Evolutionary conservation across 2,113 vertebrate species (phyloP).

Genomic region (Procapra przewalskii): DNA sequence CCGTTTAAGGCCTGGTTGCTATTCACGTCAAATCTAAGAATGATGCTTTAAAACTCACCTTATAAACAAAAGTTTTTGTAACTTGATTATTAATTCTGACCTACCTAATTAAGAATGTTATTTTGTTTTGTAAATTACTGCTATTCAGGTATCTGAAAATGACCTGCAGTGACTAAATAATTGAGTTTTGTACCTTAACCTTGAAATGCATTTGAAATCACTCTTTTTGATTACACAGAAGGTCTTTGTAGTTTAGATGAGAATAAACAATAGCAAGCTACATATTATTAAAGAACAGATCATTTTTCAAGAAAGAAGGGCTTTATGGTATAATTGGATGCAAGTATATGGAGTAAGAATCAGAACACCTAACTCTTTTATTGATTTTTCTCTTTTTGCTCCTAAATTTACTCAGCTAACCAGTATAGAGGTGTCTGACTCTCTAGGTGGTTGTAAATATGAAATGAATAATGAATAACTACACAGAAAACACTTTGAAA

Average conservation of each 20-base stretch:
- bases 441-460: not conserved
- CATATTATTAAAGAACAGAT: not conserved
- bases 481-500: not conserved
- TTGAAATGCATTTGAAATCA: not conserved
- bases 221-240: not conserved
- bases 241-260: not conserved
- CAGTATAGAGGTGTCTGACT: not conserved
- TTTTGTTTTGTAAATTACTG: not conserved
- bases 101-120: not conserved
- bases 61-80: not conserved
- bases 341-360: not conserved
- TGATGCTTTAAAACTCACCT: not conserved
- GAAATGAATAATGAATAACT: not conserved
- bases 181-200: not conserved
- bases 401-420: not conserved
- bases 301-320: not conserved
- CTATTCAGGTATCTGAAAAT: not conserved
- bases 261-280: not conserved
- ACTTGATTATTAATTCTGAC: not conserved
- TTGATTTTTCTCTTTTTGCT: not conserved
- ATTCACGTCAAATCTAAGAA: not conserved
- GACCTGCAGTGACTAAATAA: not conserved
- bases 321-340: not conserved
- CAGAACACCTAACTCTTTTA: not conserved
- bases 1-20: not conserved